Conservation (phyloP, 30 jellyfish, hydroid and myxozoan species). For the Mastigias papua region DNA sequence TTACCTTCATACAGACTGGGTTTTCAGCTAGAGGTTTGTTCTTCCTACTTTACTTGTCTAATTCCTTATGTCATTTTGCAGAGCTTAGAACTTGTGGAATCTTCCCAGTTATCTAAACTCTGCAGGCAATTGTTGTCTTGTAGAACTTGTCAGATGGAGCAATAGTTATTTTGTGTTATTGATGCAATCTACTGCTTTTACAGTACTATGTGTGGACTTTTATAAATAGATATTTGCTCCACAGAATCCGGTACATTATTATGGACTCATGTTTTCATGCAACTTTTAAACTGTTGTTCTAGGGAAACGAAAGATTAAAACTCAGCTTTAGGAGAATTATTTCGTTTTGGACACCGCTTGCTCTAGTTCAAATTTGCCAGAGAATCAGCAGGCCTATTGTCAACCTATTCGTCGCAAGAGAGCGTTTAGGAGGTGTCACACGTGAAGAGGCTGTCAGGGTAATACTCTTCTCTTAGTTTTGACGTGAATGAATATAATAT, state of each 20-base stretch:
- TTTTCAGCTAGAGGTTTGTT: neutral
- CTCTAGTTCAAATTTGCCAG: conserved; percentile 71
- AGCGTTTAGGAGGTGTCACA: conserved; percentile 78
- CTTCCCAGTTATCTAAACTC: no score
- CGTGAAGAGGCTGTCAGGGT: conserved; percentile 83
- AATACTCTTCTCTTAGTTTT: neutral
- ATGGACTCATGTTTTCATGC: neutral
- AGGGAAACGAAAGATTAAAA: conserved; percentile 1
- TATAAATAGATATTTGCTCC: no score
- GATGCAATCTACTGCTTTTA: no score
- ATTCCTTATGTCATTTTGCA: neutral
- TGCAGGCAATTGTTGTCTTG: no score
- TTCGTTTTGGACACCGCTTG: conserved; percentile 85
- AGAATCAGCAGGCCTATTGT: conserved; percentile 83
- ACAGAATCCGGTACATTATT: no score
- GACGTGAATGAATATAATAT: no score
- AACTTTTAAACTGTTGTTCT: neutral
- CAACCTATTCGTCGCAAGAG: conserved; percentile 87
- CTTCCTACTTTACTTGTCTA: neutral
- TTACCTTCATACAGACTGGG: neutral
- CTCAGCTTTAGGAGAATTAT: conserved; percentile 50
- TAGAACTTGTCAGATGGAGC: no score
- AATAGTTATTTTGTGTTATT: no score
- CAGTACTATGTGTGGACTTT: no score
- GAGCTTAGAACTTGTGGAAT: no score